Evolutionary conservation across 1,140 invertebrate species (phyloP), one percentile per base, ranked within the genome.

Genomic region (Mercenaria mercenaria): DNA sequence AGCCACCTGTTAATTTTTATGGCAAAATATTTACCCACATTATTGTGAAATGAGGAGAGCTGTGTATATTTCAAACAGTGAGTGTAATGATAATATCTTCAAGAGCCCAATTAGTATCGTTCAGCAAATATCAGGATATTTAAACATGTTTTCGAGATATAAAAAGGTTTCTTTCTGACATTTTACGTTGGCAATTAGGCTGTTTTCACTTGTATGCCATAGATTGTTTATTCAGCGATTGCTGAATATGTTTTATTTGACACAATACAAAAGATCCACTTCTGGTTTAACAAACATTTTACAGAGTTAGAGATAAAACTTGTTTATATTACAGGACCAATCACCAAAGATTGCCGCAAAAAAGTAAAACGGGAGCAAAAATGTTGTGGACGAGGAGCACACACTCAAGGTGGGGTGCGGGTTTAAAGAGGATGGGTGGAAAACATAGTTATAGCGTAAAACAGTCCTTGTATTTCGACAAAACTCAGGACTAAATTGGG

Each of bases 1-100:
- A 79, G 18, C 76, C 76, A 79, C 76, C 76, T 79, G 76, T 79
- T 50, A 47, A 32, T 79, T 47, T 34, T 79, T 20, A 56, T 32
- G 10, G 43, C 43, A 47, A 79, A 50, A 79, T 79, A 79, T 79
- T 79, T 79, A 34, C 76, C 26, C 41, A 79, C 1, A 2, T 26
- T 79, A 50, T 52, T 1, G 76, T 29, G 76, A 52, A 11, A 50
- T 79, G 41, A 39, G 32, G 34, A 23, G 67, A 72, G 29, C 8
- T 72, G 76, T 79, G 76, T 79, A 34, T 79, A 79, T 52, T 79
- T 79, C 47, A 79, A 50, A 47, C 34, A 79, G 0, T 32, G 2
- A 26, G 15, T 52, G 76, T n/a, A 56, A 18, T 52, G 76, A 79
- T 79, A 79, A 79, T 10, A 79, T 50, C 41, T 79, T 79, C 13